Evolutionary conservation across 2,888 invertebrate species (phyloP), one percentile per base, ranked within the genome.

Genomic region (Plebejus argus): DNA sequence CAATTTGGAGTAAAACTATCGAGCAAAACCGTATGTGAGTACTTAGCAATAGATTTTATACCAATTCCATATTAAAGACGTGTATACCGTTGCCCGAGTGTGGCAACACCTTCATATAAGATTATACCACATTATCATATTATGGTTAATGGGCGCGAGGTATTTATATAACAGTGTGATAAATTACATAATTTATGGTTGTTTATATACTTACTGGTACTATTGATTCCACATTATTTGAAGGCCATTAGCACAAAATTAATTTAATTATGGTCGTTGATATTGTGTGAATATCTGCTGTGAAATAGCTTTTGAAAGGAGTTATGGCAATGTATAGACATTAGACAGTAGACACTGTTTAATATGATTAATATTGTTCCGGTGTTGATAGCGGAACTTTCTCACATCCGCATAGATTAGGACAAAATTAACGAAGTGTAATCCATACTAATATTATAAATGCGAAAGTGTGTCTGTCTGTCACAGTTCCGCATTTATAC

Each of bases 121-220:
- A 58, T 58, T 58, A 58, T 58, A 53, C 53, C 53, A 53, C 49
- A 61, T 61, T 61, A 10, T 20, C 53, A 53, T 18, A 61, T 61
- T 61, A 10, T 20, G 3, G 12, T 61, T 61, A 61, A 61, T 12
- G n/a, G 56, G n/a, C 56, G 61, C 61, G 61, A 61, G 70, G 18
- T 70, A 71, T 35, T 72, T 45, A 72, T 72, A 45, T 72, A 72
- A 45, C 45, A 8, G 45, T 39, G 72, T 20, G 10, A 72, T 72
- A 49, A 72, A 49, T 72, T 72, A 72, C 45, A 45, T 72, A 72
- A 72, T 72, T 49, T 49, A 49, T 72, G 45, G 72, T 20, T 72
- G 72, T 23, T 70, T 70, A 70, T 70, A 70, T n/a, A 12, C 10
- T 0, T 35, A 18, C 20, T 10, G 49, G 10, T 15, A 12, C 12